A percentile compares a stretch with the other conserved stretches of the same genome.
These are phyloP conservation scores for Semotilus atromaculatus DNA, from an alignment of 2,797 vertebrate species.

Conservation along the genomic window DNA sequence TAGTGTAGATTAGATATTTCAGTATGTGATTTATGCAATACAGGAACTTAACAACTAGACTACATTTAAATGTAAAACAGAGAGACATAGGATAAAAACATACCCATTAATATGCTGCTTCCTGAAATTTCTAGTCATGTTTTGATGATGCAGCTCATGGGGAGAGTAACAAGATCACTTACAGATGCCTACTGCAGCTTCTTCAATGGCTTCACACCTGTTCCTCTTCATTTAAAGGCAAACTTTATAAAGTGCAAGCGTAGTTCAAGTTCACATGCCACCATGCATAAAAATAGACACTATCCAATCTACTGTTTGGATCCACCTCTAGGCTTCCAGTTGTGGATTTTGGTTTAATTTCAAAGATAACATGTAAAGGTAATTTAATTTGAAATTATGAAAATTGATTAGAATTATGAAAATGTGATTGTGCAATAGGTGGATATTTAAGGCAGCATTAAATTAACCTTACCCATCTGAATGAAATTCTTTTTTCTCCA, in stretches of 20 bases:
- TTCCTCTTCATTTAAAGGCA: constrained; percentile 29
- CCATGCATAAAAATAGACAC: constrained; percentile 39
- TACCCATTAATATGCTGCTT: background rate
- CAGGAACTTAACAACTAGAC: background rate
- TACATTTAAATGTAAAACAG: background rate
- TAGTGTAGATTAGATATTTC: background rate
- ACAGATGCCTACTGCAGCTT: constrained; percentile 42
- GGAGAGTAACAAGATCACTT: constrained; percentile 32
- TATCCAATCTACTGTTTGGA: background rate
- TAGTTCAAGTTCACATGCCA: constrained; percentile 46
- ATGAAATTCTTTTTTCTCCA: background rate
- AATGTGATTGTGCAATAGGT: background rate
- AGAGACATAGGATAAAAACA: background rate
- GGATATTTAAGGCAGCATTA: background rate
- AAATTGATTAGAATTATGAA: background rate
- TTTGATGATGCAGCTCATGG: constrained; percentile 12
- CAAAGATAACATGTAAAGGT: background rate
- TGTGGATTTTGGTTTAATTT: background rate
- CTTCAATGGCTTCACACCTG: constrained; percentile 42
- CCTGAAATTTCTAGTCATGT: constrained; percentile 5
- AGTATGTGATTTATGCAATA: background rate
- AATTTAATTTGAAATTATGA: background rate
- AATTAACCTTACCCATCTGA: background rate
- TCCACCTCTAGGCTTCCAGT: background rate
- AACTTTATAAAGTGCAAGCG: constrained; percentile 15